Percentiles rank a stretch among this genome's conserved stretches.
Evolutionary conservation across 1,140 invertebrate genomes (phyloP).

Genomic region (Holotrichia oblita): DNA sequence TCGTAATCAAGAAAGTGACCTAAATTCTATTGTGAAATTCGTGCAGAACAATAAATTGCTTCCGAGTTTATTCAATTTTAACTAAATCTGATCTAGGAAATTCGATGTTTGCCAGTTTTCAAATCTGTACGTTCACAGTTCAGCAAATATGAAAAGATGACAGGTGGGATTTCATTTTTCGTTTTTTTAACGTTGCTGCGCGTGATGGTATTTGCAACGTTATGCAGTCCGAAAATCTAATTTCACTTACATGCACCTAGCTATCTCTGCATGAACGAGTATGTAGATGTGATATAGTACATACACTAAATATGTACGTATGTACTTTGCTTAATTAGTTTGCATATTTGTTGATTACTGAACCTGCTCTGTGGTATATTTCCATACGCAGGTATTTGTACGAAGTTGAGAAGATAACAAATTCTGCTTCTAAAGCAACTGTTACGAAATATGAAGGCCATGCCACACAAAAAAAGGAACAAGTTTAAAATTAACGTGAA

Average conservation of each 20-base stretch:
- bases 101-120: background rate
- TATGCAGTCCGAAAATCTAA: slow-evolving; percentile 2
- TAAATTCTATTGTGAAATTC: slow-evolving; percentile 12
- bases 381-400: background rate
- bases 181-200: background rate
- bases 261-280: background rate
- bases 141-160: background rate
- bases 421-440: background rate
- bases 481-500: no score
- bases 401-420: background rate
- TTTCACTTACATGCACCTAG: background rate
- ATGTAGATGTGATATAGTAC: background rate
- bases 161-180: background rate
- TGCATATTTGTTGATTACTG: slow-evolving; percentile 13
- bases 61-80: background rate
- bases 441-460: background rate
- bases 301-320: background rate
- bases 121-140: background rate
- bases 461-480: no score
- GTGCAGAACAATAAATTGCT: background rate
- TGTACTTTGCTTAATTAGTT: slow-evolving; percentile 13
- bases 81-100: background rate
- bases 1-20: slow-evolving; percentile 1
- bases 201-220: background rate
- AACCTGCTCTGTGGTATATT: background rate